Conservation (phyloP, 2,113 vertebrate species). For the Patagioenas fasciata region DNA sequence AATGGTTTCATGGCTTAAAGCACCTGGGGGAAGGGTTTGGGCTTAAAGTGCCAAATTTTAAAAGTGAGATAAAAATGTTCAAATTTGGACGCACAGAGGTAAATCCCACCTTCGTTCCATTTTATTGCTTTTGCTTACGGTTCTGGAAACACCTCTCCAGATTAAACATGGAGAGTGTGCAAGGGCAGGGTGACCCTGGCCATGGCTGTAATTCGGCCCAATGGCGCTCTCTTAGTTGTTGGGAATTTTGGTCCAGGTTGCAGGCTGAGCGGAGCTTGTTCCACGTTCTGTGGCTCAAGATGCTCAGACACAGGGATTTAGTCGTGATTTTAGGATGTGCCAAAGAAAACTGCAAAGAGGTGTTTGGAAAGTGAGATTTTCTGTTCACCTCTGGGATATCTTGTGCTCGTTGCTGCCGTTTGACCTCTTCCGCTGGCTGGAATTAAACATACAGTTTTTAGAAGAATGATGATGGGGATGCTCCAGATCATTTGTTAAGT, state of each 20-base stretch:
- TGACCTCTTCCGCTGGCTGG: background rate
- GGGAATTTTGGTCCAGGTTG: background rate
- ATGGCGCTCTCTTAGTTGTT: background rate
- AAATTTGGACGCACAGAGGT: background rate
- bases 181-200: background rate
- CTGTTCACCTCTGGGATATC: background rate
- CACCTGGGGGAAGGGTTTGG: background rate
- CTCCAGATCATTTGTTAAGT: conserved; percentile 4
- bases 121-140: background rate
- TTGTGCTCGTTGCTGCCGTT: background rate
- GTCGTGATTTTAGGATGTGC: background rate
- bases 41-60: background rate
- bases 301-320: background rate
- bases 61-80: background rate
- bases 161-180: background rate
- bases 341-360: background rate
- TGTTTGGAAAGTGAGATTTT: background rate
- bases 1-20: background rate
- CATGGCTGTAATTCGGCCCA: background rate
- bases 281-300: background rate
- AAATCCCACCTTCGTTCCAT: background rate
- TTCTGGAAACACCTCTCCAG: background rate
- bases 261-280: background rate
- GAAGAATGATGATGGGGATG: background rate
- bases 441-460: conserved; percentile 24